Evolutionary conservation across 2,113 vertebrate species (phyloP), one percentile per base, ranked within the genome.

Genomic region (Brachypodius melanocephalos): DNA sequence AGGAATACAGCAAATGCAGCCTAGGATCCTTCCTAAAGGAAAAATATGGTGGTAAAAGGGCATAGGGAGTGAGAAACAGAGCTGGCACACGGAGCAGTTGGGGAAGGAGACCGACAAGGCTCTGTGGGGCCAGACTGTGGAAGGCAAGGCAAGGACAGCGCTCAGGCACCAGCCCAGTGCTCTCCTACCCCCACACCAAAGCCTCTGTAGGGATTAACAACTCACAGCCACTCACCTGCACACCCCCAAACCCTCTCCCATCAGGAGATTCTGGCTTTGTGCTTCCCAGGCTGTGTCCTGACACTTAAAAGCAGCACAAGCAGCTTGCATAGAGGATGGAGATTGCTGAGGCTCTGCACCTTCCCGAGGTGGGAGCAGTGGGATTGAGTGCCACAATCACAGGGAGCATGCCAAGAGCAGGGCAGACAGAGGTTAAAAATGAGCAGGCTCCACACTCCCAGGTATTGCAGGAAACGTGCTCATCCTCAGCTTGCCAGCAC

Each of bases 91-190:
- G 29, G 14, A 92, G 51, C 42, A 74, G 15, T 12, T 5, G 54
- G 26, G 43, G n/a, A 82, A 22, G 38, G 45, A 72, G 66, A 16
- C 42, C 1, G 1, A 46, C 4, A 1, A n/a, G 62, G 58, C 62
- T 24, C 12, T 13, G 10, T 0, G 4, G 43, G 36, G 66, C 21
- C 40, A 14, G 22, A 17, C 10, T 17, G 34, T 3, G 0, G 0
- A 82, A 82, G 36, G 40, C 42, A 86, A 51, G n/a, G 62, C 62
- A 54, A 69, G 48, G 3, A 4, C 48, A 34, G 51, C 21, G 13
- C 21, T 55, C 0, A 0, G 6, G 43, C 38, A n/a, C 14, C 40
- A 69, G 28, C 46, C 36, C 24, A 43, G 25, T 1, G 19, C 49
- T 19, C 45, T 55, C 58, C 54, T 49, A 4, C 25, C n/a, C 54